Evolutionary conservation across 2,797 vertebrate genomes (phyloP).

Genomic region (Esox lucius): DNA sequence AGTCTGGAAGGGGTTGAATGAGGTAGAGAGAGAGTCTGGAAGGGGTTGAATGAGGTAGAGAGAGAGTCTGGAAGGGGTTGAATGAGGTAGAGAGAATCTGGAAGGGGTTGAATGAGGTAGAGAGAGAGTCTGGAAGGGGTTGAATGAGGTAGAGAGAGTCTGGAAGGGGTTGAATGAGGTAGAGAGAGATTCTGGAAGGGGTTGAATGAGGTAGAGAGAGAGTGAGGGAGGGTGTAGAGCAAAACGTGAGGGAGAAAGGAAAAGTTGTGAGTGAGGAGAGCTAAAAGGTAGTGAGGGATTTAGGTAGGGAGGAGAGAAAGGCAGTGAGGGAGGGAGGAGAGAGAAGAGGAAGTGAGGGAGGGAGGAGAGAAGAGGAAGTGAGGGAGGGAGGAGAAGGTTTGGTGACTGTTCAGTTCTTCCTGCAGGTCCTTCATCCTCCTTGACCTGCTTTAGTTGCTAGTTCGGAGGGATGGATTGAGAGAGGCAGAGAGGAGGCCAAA

Average conservation of each 20-base stretch:
- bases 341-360: slow-evolving; percentile 34
- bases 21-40: too few relatives aligned
- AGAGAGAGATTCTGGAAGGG: neutral
- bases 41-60: neutral
- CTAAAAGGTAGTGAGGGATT: neutral
- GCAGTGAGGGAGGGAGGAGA: slow-evolving; percentile 12
- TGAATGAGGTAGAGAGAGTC: too few relatives aligned
- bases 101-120: too few relatives aligned
- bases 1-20: too few relatives aligned
- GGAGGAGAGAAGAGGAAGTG: slow-evolving; percentile 33
- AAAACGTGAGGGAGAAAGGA: neutral
- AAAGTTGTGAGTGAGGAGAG: neutral
- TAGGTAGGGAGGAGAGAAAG: neutral
- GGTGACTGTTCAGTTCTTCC: slow-evolving; percentile 64
- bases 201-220: neutral
- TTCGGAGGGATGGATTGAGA: slow-evolving; percentile 32
- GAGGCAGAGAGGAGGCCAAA: slow-evolving; percentile 52
- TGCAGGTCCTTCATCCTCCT: slow-evolving; percentile 61
- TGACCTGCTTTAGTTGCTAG: slow-evolving; percentile 56
- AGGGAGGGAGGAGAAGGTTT: slow-evolving; percentile 64
- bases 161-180: neutral
- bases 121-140: neutral
- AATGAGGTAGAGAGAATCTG: too few relatives aligned
- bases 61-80: too few relatives aligned
- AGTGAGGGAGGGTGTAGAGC: too few relatives aligned